These are phyloP conservation scores for Alectura lathami DNA, from an alignment of 2,113 vertebrate species.

Conservation along the genomic window DNA sequence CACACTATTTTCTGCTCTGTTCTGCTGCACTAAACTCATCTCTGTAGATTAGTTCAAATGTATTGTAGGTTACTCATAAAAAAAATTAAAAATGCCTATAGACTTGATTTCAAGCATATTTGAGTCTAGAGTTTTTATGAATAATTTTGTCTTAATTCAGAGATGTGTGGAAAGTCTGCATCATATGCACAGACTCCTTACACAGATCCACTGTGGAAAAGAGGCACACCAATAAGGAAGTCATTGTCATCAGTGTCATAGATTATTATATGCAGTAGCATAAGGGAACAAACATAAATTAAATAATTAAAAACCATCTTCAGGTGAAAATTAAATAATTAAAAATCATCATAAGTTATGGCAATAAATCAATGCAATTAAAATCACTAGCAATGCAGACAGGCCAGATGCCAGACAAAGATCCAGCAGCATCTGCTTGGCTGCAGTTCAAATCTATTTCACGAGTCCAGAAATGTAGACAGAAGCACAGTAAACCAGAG, in stretches of 20 bases:
- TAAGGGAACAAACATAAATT: constrained; percentile 31
- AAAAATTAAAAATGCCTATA: neutral
- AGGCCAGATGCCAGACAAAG: neutral
- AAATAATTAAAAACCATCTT: constrained; percentile 42
- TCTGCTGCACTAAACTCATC: neutral
- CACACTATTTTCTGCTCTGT: neutral
- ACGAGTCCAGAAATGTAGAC: neutral
- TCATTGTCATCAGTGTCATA: neutral
- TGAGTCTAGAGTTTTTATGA: neutral
- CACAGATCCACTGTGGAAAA: neutral
- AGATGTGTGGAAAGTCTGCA: neutral
- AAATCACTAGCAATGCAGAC: neutral
- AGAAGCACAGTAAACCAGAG: neutral
- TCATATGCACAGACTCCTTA: neutral
- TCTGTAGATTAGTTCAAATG: neutral
- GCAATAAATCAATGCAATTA: constrained; percentile 16
- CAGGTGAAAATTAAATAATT: constrained; percentile 50
- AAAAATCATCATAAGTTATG: neutral
- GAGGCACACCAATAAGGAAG: neutral
- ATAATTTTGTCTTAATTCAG: neutral
- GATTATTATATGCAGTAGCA: neutral
- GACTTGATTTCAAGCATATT: neutral
- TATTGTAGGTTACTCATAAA: neutral
- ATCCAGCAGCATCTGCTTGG: neutral
- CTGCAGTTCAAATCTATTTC: neutral